Evolutionary conservation across 2,113 vertebrate genomes (phyloP).

Genomic region (Takifugu flavidus): DNA sequence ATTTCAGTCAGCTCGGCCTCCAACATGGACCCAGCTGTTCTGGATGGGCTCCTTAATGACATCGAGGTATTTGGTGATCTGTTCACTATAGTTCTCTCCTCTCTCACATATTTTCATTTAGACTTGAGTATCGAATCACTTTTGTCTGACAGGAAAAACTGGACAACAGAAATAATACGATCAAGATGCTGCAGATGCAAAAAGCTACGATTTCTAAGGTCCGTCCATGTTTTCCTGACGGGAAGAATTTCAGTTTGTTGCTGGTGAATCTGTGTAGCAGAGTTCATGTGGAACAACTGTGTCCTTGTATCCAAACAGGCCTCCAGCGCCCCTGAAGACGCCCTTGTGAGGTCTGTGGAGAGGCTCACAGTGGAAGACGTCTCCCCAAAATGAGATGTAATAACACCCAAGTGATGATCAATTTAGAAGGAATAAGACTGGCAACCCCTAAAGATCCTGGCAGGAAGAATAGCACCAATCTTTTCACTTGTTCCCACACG

Average conservation of each 20-base stretch:
- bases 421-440: too few relatives aligned
- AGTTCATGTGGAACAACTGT: slow-evolving; percentile 6
- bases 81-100: background rate
- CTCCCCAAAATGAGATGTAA: too few relatives aligned
- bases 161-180: slow-evolving; percentile 20
- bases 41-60: slow-evolving; percentile 72
- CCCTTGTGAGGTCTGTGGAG: too few relatives aligned
- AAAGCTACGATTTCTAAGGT: slow-evolving; percentile 37
- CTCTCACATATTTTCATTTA: background rate
- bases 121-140: background rate
- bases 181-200: slow-evolving; percentile 26
- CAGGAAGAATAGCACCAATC: too few relatives aligned
- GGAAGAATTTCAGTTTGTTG: background rate
- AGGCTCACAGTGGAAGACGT: too few relatives aligned
- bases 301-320: slow-evolving; percentile 19
- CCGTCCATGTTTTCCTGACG: background rate
- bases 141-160: slow-evolving; percentile 24
- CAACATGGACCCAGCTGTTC: slow-evolving; percentile 75
- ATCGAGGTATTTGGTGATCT: slow-evolving; percentile 75
- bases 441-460: too few relatives aligned
- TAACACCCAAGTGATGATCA: too few relatives aligned
- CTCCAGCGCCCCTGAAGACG: too few relatives aligned
- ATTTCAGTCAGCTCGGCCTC: slow-evolving; percentile 74
- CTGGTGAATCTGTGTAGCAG: too few relatives aligned
- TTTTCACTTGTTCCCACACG: too few relatives aligned